Conservation (phyloP, 2,888 invertebrate species). For the Drosophila pullipes region DNA sequence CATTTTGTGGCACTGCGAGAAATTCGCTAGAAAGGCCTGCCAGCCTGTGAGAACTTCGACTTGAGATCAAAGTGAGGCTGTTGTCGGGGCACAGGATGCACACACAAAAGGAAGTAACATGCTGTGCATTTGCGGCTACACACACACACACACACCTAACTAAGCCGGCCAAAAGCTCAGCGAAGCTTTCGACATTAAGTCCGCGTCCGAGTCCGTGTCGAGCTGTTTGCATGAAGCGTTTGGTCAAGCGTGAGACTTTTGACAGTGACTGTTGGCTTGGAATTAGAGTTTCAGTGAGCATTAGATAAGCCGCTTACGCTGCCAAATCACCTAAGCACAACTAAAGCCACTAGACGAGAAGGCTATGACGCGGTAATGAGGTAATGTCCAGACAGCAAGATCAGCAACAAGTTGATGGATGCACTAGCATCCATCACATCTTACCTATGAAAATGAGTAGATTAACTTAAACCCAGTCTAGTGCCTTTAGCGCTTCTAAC, state of each 20-base stretch:
- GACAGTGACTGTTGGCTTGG: constrained; percentile 33
- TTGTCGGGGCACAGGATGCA: constrained; percentile 70
- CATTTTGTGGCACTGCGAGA: constrained; percentile 69
- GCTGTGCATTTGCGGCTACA: constrained; percentile 51
- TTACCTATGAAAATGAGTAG: background rate
- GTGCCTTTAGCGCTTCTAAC: background rate
- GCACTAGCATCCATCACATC: background rate
- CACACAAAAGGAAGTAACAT: constrained; percentile 77
- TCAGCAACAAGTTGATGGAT: background rate
- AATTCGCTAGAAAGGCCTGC: constrained; percentile 70
- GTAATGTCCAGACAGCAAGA: background rate
- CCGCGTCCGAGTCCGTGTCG: constrained; percentile 40
- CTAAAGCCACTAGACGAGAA: background rate
- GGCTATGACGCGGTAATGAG: background rate
- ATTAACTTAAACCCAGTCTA: background rate
- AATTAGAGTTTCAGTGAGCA: constrained; percentile 12
- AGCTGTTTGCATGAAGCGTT: constrained; percentile 37
- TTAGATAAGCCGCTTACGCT: constrained; percentile 8
- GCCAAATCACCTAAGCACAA: constrained; percentile 1
- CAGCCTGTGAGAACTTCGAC: constrained; percentile 45
- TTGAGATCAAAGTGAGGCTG: constrained; percentile 10
- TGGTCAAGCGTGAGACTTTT: constrained; percentile 53
- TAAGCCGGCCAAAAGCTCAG: constrained; percentile 11
- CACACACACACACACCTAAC: background rate
- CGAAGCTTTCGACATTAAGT: constrained; percentile 47